Evolutionary conservation across 1,140 invertebrate genomes (phyloP), one percentile per base, ranked within the genome.

Genomic region (Papilio dardanus): DNA sequence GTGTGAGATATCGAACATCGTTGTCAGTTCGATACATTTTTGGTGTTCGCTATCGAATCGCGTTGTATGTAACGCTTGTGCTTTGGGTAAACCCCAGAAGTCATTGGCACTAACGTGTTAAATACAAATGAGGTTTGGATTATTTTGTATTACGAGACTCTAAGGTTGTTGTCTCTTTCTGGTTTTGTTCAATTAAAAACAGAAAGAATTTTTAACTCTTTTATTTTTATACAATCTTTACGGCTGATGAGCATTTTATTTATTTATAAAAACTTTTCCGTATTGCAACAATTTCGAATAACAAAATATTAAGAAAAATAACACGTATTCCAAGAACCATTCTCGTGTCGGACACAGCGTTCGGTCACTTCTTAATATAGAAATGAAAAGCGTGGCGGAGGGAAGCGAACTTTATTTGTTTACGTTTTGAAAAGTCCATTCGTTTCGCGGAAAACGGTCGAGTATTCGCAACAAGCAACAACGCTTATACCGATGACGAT

Each of bases 361-460:
- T 24, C 21, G 14, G n/a, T 69, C 67, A 69, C 19, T 7, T 69
- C 67, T 69, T 69, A 68, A 40, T 68, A 21, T 68, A 68, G 66
- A 68, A 68, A 68, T 40, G 66, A 68, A 68, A 68, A 68, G 28
- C 65, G n/a, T n/a, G 31, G 5, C 31, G 33, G 66, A 21, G 66
- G 33, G 31, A 68, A 68, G 66, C 66, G 33, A 68, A 68, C 35
- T 37, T 21, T 68, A 35, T 68, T 68, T 67, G 66, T 67, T 67
- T 67, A 67, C 66, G 66, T 67, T 67, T 67, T 68, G 33, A 35
- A 68, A 68, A 68, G 31, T 35, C 66, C 66, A 68, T 68, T 68
- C 66, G 33, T 35, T 68, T 40, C 66, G 66, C 66, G 35, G 35
- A 40, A 68, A 68, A 68, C 21, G 66, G 8, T 21, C 33, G 31